These are phyloP conservation scores for Potamarius usumacintae DNA, from an alignment of 2,113 vertebrate genomes.

Conservation along the genomic window DNA sequence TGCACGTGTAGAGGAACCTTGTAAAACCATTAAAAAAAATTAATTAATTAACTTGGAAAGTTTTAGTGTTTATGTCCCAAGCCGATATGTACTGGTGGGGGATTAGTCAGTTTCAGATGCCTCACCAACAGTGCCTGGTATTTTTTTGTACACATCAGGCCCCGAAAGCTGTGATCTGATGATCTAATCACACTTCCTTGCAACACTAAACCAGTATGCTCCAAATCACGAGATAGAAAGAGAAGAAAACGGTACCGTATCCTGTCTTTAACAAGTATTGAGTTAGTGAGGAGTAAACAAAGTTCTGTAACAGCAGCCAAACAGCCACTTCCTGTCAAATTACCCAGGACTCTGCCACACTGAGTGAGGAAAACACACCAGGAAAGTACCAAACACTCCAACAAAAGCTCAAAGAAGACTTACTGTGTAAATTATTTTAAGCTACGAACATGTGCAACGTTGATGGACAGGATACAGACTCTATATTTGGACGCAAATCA, in stretches of 20 bases:
- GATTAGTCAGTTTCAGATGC: background rate
- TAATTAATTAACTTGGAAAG: no score
- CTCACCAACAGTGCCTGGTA: background rate
- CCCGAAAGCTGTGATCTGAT: background rate
- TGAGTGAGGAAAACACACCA: background rate
- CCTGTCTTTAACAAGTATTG: background rate
- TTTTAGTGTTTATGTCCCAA: background rate
- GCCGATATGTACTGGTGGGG: background rate
- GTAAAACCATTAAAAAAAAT: background rate
- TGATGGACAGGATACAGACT: background rate
- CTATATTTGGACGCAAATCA: background rate
- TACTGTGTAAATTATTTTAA: background rate
- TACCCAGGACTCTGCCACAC: background rate
- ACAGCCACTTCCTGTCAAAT: background rate
- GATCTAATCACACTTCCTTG: background rate
- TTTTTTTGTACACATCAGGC: background rate
- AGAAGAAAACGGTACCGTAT: background rate
- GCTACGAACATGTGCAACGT: background rate
- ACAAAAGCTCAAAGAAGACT: no score
- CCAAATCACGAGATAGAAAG: background rate
- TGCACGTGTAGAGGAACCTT: background rate
- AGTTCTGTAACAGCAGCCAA: background rate
- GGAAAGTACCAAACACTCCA: conserved; percentile 4
- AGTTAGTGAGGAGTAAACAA: background rate
- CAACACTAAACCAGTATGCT: background rate